A percentile compares a stretch with the other conserved stretches of the same genome.
These are phyloP conservation scores for Progne subis DNA, from an alignment of 2,113 vertebrate species.

Conservation along the genomic window DNA sequence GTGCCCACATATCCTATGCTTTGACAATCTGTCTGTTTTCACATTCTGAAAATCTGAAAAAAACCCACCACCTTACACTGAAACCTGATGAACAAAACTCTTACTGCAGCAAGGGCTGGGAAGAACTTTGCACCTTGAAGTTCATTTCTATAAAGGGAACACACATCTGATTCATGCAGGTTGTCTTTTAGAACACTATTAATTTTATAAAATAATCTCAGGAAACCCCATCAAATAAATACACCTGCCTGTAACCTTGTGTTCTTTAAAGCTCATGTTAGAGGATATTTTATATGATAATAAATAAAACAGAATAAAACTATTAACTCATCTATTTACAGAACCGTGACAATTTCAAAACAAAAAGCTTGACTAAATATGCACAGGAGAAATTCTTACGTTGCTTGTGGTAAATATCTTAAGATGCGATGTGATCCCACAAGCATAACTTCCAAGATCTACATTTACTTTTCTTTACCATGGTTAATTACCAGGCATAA, in stretches of 20 bases:
- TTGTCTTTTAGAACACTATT: neutral
- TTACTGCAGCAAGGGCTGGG: neutral
- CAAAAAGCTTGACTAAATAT: slow-evolving; percentile 54
- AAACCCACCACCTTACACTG: fast-evolving
- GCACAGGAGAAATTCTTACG: slow-evolving; percentile 19
- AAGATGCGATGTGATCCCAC: neutral
- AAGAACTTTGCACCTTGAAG: neutral
- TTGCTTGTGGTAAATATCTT: slow-evolving; percentile 16
- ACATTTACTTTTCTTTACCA: slow-evolving; percentile 40
- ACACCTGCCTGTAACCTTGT: neutral
- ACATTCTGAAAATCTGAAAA: neutral
- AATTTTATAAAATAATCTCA: neutral
- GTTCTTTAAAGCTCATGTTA: neutral
- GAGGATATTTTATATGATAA: neutral
- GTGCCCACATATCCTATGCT: neutral
- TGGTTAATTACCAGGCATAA: slow-evolving; percentile 60
- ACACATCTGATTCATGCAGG: neutral
- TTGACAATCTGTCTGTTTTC: neutral
- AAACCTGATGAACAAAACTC: neutral
- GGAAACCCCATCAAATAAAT: neutral
- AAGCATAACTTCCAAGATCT: slow-evolving; percentile 23
- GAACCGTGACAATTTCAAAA: slow-evolving; percentile 21
- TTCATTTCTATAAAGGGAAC: neutral
- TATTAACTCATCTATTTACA: slow-evolving; percentile 18
- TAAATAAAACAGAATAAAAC: neutral